Evolutionary conservation across 2,113 vertebrate species (phyloP).

Genomic region (Petroica traversi): DNA sequence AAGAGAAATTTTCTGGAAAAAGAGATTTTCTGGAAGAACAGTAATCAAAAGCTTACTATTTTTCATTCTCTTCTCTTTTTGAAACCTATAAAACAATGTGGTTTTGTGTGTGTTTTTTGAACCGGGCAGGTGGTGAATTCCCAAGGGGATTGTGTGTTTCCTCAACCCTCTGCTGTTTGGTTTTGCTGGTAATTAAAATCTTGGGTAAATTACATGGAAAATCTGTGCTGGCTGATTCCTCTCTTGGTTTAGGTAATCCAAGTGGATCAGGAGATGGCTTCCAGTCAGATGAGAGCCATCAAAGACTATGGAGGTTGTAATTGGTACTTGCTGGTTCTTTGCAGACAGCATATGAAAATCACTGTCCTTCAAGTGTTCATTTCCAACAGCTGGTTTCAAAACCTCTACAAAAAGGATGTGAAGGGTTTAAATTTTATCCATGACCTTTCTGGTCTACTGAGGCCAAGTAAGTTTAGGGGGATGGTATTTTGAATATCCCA

Average conservation of each 20-base stretch:
- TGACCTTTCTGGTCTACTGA: not conserved
- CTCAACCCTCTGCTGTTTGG: not conserved
- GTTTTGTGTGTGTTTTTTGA: not conserved
- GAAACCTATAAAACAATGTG: not conserved
- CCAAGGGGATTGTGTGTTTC: not conserved
- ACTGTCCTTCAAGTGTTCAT: not conserved
- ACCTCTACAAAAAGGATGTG: not conserved
- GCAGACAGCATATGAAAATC: not conserved
- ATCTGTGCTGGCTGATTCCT: not conserved
- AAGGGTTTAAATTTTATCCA: not conserved
- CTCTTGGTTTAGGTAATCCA: not conserved
- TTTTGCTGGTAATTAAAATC: not conserved
- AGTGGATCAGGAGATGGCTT: not conserved
- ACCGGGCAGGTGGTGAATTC: not conserved
- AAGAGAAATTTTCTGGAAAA: not conserved
- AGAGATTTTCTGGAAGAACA: not conserved
- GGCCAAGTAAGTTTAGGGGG: not conserved
- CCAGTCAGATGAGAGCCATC: not conserved
- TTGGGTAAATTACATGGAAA: not conserved
- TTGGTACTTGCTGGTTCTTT: not conserved
- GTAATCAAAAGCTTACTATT: not conserved
- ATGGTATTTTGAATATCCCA: not conserved
- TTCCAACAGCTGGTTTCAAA: not conserved
- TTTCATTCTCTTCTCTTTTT: not conserved
- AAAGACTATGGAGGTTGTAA: not conserved